Evolutionary conservation across 2,888 invertebrate species (phyloP).

Genomic region (Eupsilia transversa): DNA sequence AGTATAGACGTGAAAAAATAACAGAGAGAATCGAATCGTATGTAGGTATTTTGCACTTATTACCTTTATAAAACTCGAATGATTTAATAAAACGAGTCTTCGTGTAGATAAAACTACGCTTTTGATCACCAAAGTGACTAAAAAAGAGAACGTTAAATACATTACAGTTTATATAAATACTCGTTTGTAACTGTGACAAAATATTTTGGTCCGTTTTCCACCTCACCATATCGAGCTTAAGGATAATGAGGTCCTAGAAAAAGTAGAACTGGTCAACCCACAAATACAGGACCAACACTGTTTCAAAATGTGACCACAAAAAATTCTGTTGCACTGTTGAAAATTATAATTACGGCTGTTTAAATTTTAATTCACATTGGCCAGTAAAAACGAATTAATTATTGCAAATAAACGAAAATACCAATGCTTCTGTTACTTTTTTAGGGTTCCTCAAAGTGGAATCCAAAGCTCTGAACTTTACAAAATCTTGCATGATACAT

Average conservation of each 20-base stretch:
- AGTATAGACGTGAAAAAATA: not conserved
- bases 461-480: not conserved
- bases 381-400: slow-evolving; percentile 64
- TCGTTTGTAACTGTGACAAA: slow-evolving; percentile 7
- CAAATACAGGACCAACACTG: slow-evolving; percentile 32
- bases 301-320: slow-evolving; percentile 51
- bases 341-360: slow-evolving; percentile 60
- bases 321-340: slow-evolving; percentile 49
- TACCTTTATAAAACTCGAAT: not conserved
- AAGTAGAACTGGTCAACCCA: slow-evolving; percentile 35
- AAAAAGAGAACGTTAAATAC: not conserved
- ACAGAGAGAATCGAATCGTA: not conserved
- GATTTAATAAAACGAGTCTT: no score
- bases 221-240: slow-evolving; percentile 13
- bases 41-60: not conserved
- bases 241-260: slow-evolving; percentile 43
- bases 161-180: slow-evolving; percentile 17
- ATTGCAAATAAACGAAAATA: slow-evolving; percentile 59
- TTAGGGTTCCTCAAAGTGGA: slow-evolving; percentile 52
- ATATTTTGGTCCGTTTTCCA: slow-evolving; percentile 36
- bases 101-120: not conserved
- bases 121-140: not conserved
- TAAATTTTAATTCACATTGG: slow-evolving; percentile 58
- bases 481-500: not conserved
- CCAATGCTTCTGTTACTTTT: slow-evolving; percentile 34